Evolutionary conservation across 2,888 invertebrate genomes (phyloP).

Genomic region (Pherbina coryleti): DNA sequence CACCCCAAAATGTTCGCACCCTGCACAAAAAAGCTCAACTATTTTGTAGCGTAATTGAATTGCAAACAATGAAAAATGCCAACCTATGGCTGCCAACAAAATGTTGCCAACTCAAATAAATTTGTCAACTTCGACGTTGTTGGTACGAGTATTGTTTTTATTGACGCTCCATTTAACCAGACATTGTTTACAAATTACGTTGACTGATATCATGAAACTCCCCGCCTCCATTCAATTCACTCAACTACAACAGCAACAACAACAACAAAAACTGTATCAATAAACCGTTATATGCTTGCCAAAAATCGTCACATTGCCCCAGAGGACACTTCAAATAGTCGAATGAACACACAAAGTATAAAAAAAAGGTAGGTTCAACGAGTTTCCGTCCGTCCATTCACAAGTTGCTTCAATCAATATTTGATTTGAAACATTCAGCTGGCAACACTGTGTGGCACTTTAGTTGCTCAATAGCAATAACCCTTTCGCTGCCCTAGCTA

Average conservation of each 20-base stretch:
- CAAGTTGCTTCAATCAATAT: slow-evolving; percentile 45
- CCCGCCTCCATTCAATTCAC: neutral
- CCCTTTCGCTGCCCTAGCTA: slow-evolving; percentile 2
- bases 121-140: slow-evolving; percentile 36
- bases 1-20: slow-evolving; percentile 3
- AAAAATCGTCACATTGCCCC: slow-evolving; percentile 13
- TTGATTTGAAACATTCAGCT: slow-evolving; percentile 43
- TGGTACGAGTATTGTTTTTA: slow-evolving; percentile 41
- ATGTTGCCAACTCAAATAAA: slow-evolving; percentile 47
- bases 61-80: slow-evolving; percentile 46
- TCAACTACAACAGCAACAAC: slow-evolving; percentile 1
- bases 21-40: slow-evolving; percentile 23
- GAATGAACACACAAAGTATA: neutral
- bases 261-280: slow-evolving; percentile 24
- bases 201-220: slow-evolving; percentile 6
- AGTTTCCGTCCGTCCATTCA: neutral
- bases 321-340: slow-evolving; percentile 27
- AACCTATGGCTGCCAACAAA: slow-evolving; percentile 4
- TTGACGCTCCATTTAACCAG: slow-evolving; percentile 52
- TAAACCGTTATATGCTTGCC: slow-evolving; percentile 16
- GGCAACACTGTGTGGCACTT: neutral
- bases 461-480: neutral
- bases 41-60: slow-evolving; percentile 54
- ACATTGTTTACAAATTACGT: slow-evolving; percentile 54
- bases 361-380: slow-evolving; percentile 3